Evolutionary conservation across 2,113 vertebrate genomes (phyloP).

Genomic region (Amphilophus citrinellus): DNA sequence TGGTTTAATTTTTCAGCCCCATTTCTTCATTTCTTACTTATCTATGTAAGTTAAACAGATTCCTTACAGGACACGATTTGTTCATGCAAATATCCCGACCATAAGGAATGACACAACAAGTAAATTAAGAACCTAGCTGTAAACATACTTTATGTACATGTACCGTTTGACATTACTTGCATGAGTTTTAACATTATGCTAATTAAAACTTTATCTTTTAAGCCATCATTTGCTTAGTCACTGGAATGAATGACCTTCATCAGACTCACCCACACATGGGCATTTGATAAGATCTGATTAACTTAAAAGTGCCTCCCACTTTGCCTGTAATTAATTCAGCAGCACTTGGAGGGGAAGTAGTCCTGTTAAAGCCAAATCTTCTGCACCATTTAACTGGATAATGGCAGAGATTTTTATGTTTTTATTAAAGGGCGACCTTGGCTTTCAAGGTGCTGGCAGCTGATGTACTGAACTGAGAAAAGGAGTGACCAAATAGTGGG

Average conservation of each 20-base stretch:
- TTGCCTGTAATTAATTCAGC: conserved; percentile 76
- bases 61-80: neutral
- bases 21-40: neutral
- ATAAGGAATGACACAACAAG: neutral
- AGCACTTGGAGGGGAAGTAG: conserved; percentile 61
- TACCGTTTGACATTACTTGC: neutral
- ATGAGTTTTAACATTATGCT: conserved; percentile 31
- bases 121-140: neutral
- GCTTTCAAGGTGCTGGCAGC: conserved; percentile 69
- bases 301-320: conserved; percentile 62
- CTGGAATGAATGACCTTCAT: conserved; percentile 62
- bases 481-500: conserved; percentile 42
- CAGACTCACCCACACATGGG: conserved; percentile 11
- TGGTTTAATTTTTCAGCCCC: no score
- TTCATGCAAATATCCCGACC: neutral
- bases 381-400: conserved; percentile 81
- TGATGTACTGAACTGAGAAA: conserved; percentile 20
- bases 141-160: neutral
- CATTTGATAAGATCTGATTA: conserved; percentile 57
- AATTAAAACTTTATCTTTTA: conserved; percentile 38
- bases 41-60: neutral
- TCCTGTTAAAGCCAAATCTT: conserved; percentile 73
- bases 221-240: conserved; percentile 33
- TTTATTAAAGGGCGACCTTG: conserved; percentile 75
- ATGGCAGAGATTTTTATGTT: conserved; percentile 75